A percentile compares a stretch with the other conserved stretches of the same genome.
These are phyloP conservation scores for Pogonocichla stellata DNA, from an alignment of 2,113 vertebrate species.

Conservation along the genomic window DNA sequence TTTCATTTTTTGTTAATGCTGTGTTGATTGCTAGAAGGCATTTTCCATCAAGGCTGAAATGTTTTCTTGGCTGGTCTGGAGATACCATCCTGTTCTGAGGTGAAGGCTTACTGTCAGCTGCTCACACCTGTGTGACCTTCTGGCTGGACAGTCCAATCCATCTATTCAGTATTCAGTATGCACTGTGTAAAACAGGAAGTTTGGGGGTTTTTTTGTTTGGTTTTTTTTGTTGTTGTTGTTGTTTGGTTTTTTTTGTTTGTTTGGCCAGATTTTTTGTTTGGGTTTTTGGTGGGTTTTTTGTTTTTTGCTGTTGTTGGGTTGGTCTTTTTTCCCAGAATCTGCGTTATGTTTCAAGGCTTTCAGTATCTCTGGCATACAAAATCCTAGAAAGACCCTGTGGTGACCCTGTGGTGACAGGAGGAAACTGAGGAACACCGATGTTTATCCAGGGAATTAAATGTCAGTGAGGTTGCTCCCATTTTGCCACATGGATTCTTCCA, in stretches of 20 bases:
- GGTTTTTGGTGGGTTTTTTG: neutral
- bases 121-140: neutral
- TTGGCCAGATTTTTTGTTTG: no score
- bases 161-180: neutral
- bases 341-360: neutral
- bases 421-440: neutral
- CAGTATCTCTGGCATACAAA: neutral
- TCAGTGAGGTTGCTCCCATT: neutral
- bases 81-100: neutral
- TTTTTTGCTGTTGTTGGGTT: neutral
- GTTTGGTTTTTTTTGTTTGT: no score
- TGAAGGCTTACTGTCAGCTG: neutral
- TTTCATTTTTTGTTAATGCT: neutral
- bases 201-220: neutral
- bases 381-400: neutral
- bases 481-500: neutral
- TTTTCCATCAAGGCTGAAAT: neutral
- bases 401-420: neutral
- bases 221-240: no score
- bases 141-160: neutral
- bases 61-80: neutral
- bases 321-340: neutral
- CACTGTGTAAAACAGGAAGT: neutral
- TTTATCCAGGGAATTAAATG: neutral
- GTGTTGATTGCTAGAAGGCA: neutral